These are phyloP conservation scores for Seriola dumerili DNA, from an alignment of 2,113 vertebrate species.

Conservation along the genomic window DNA sequence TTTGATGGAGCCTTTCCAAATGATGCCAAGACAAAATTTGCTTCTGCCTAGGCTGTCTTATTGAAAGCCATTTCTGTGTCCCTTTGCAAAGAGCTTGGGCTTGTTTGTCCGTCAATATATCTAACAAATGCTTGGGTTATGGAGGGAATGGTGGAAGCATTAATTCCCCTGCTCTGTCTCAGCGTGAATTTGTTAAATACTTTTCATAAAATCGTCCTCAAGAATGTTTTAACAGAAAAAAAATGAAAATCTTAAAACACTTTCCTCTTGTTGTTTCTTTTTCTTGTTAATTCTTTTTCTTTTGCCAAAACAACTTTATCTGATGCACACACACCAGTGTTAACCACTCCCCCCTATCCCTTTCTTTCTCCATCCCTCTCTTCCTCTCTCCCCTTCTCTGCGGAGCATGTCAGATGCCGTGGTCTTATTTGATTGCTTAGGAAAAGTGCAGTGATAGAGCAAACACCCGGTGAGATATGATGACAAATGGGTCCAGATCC, in stretches of 20 bases:
- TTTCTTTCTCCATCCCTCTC: conserved; percentile 56
- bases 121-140: conserved; percentile 91
- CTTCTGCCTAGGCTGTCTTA: conserved; percentile 92
- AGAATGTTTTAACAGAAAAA: conserved; percentile 5
- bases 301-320: conserved; percentile 67
- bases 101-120: conserved; percentile 90
- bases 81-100: conserved; percentile 92
- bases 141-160: conserved; percentile 34
- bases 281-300: conserved; percentile 47
- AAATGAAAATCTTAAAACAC: conserved; percentile 13
- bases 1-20: conserved; percentile 99
- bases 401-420: conserved; percentile 97
- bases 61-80: conserved; percentile 94
- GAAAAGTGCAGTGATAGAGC: conserved; percentile 99
- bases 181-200: conserved; percentile 53
- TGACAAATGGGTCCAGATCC: conserved; percentile 99
- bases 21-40: conserved; percentile 98
- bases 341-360: conserved; percentile 62
- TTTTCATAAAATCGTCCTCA: conserved; percentile 24
- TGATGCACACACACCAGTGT: conserved; percentile 60
- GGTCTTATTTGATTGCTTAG: conserved; percentile 99
- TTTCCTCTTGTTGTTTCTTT: conserved; percentile 14
- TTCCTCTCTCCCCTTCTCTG: conserved; percentile 67
- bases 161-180: conserved; percentile 29
- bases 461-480: conserved; percentile 99